Conservation (phyloP, 2,888 invertebrate species). For the Galeruca laticollis region DNA sequence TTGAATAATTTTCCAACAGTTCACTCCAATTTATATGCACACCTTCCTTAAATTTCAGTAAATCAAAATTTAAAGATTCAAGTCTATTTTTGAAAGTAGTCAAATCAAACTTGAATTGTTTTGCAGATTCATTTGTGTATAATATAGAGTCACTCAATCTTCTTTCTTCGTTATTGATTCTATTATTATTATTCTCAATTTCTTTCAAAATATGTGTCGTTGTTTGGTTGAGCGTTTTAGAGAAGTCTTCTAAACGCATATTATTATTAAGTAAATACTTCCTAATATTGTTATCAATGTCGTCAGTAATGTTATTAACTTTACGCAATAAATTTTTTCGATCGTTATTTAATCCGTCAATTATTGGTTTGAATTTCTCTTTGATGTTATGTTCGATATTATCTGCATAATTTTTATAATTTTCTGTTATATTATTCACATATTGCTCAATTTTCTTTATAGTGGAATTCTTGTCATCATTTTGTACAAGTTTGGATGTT, state of each 20-base stretch:
- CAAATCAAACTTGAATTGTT: background rate
- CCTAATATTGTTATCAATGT: background rate
- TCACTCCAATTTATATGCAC: background rate
- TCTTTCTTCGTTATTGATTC: background rate
- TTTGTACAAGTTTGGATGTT: background rate
- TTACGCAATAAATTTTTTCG: background rate
- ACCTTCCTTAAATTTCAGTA: background rate
- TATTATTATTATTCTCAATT: background rate
- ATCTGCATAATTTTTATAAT: background rate
- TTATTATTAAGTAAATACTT: background rate
- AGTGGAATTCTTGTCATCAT: background rate
- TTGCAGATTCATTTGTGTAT: background rate
- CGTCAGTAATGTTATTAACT: background rate
- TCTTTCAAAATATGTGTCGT: background rate
- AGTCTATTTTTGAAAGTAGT: background rate
- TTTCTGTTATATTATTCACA: background rate
- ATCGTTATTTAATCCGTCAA: background rate
- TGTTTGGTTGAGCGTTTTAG: background rate
- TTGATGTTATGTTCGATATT: background rate
- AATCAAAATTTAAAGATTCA: background rate
- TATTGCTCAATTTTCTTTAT: background rate
- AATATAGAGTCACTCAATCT: background rate
- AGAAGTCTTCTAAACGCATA: background rate
- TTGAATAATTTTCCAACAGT: background rate
- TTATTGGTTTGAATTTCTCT: background rate